Conservation (phyloP, 53 echinoderm and acorn worm species). For the Apostichopus leukothele region DNA sequence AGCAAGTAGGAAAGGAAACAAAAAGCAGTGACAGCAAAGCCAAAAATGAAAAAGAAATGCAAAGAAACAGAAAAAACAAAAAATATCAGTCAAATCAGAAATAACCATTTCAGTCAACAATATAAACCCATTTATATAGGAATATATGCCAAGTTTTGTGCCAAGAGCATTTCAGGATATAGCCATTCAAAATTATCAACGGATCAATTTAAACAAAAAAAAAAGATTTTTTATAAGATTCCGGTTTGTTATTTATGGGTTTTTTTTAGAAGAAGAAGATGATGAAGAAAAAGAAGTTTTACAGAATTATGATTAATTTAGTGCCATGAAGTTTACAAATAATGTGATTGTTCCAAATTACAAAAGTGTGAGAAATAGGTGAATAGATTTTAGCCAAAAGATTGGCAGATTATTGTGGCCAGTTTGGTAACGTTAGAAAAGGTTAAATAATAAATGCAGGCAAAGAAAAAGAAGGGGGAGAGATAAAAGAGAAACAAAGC, state of each 20-base stretch:
- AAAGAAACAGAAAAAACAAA: constrained; percentile 3
- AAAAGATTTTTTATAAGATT: no score
- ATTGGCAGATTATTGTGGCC: not conserved
- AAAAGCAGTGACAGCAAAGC: not conserved
- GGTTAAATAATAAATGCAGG: constrained; percentile 16
- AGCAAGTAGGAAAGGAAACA: not conserved
- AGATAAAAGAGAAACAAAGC: constrained; percentile 20
- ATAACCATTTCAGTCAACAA: not conserved
- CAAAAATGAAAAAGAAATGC: not conserved
- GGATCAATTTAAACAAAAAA: no score
- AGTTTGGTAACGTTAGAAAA: constrained; percentile 15
- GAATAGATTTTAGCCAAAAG: not conserved
- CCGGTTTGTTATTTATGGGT: not conserved
- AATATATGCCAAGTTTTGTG: not conserved
- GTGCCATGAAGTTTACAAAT: not conserved
- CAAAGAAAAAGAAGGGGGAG: constrained; percentile 18
- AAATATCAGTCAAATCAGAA: not conserved
- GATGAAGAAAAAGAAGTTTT: not conserved
- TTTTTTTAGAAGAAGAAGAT: not conserved
- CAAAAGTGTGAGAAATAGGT: not conserved
- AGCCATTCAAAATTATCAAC: no score
- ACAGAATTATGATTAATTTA: not conserved
- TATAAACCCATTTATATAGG: not conserved
- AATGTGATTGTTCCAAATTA: not conserved
- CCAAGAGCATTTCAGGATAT: not conserved